Base-by-base conservation (phyloP, 2,113 vertebrate species). In the Acanthochromis polyacanthus region DNA sequence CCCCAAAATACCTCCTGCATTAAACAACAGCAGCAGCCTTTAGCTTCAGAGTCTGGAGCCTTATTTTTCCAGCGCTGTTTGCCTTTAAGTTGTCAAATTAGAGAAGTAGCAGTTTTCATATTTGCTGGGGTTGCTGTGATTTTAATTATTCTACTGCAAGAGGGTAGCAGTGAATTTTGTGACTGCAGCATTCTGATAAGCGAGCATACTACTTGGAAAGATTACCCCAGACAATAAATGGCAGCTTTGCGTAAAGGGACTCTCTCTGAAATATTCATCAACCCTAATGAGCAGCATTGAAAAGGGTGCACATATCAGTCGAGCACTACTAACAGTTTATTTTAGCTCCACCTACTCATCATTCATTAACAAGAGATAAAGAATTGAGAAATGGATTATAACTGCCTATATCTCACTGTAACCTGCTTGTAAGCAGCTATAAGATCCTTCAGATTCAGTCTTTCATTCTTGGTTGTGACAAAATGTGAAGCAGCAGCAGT, bases 1-100 rank as follows among this genome's bases (percentile, higher is more conserved):
- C 68, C 78, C 78, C 53, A 75, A 88, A 90, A 91, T 82, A 84
- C 86, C 80, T 82, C 69, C 80, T 86, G 88, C 88, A 89, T 88
- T 89, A 88, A 91, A 84, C 81, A 88, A 36, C 69, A 81, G 71
- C 74, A 65, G 83, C 80, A 76, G 77, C 12, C 68, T 78, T 75
- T 46, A 52, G 38, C 78, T 75, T 64, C 38, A 65, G 28, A 48
- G 59, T 62, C 38, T 50, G 15, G 11, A 63, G 28, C 20, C 19
- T 1, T 58, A 69, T 59, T 72, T 45, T 11, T 19, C 10, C 36
- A 6, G 10, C 28, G 17, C 46, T 52, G 62, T 75, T 86, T 84
- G 58, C 64, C 69, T 84, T 56, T 53, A 68, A 81, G 74, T 63
- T 30, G 20, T 75, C 51, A 83, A 71, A 89, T 74, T 70, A 71